Evolutionary conservation across 2,888 invertebrate genomes (phyloP).

Genomic region (Teleogryllus oceanicus): DNA sequence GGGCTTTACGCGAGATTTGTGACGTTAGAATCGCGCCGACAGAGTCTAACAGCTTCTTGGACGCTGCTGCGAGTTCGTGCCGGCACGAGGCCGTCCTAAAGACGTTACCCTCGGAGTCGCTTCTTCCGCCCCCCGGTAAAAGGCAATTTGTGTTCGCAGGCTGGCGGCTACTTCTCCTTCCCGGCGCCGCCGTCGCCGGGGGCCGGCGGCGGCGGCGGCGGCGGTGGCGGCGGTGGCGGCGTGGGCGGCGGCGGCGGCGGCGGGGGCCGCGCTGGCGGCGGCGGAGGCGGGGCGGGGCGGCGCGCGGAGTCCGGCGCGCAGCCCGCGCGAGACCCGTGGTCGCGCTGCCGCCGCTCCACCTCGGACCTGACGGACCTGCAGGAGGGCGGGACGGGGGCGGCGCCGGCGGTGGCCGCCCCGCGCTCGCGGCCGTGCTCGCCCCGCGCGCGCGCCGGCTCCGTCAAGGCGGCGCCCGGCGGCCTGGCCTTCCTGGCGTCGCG

Average conservation of each 20-base stretch:
- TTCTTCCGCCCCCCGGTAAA: no score
- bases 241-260: background rate
- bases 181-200: background rate
- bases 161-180: background rate
- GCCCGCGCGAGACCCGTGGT: slow-evolving; percentile 24
- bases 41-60: no score
- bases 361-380: slow-evolving; percentile 68
- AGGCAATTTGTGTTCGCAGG: background rate
- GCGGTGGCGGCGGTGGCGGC: background rate
- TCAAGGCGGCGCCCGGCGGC: slow-evolving; percentile 38
- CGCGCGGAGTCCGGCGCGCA: background rate
- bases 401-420: slow-evolving; percentile 56
- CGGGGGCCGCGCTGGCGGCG: background rate
- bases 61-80: no score
- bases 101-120: no score
- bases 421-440: slow-evolving; percentile 63
- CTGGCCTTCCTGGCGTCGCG: slow-evolving; percentile 77
- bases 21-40: no score
- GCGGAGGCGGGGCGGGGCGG: background rate
- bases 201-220: background rate
- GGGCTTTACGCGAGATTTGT: no score
- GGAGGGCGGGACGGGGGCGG: slow-evolving; percentile 43
- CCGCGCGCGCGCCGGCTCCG: slow-evolving; percentile 57
- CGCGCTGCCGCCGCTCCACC: slow-evolving; percentile 51
- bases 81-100: no score